Conservation (phyloP, 2,797 vertebrate genomes). For the Bradypus variegatus region DNA sequence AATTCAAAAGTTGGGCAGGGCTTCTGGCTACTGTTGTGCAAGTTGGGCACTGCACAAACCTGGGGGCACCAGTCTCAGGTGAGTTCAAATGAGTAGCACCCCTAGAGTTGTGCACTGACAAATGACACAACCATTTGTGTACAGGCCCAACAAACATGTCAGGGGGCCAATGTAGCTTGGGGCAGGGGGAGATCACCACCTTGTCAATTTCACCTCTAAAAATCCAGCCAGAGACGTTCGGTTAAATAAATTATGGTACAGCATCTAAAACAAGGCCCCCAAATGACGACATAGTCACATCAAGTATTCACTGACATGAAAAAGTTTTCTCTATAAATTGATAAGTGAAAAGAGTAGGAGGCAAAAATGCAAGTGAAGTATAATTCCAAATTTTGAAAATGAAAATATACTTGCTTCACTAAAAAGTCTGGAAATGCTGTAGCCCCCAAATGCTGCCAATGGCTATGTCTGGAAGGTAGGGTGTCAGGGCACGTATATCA, state of each 20-base stretch:
- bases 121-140: rapidly evolving
- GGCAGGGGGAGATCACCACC: neutral
- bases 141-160: neutral
- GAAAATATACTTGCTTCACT: neutral
- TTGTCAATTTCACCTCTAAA: neutral
- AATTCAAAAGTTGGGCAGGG: neutral
- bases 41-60: neutral
- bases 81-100: too few species aligned
- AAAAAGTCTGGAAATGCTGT: neutral
- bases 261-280: neutral
- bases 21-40: neutral
- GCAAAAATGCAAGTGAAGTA: neutral
- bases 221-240: neutral
- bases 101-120: rapidly evolving
- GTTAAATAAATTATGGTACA: neutral
- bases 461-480: neutral
- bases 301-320: neutral
- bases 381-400: neutral
- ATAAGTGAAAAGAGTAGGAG: neutral
- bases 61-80: neutral
- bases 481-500: neutral
- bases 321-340: neutral
- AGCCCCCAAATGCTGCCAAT: too few species aligned
- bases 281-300: neutral
- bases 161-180: neutral